A percentile compares a stretch with the other conserved stretches of the same genome.
These are phyloP conservation scores for Cyclargus thomasi DNA, from an alignment of 1,140 invertebrate genomes.

Conservation along the genomic window DNA sequence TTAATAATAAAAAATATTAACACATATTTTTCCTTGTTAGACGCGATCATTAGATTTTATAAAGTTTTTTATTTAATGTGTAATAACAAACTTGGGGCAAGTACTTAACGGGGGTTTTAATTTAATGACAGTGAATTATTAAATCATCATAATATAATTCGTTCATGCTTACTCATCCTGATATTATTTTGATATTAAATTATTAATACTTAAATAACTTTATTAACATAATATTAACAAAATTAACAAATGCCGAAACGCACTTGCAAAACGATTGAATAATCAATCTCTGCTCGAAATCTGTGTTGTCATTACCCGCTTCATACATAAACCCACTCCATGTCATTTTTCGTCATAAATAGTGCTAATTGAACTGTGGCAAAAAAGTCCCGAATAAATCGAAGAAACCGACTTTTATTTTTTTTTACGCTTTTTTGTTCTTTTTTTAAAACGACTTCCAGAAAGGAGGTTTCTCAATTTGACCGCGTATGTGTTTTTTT, in stretches of 20 bases:
- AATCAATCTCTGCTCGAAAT: constrained; percentile 58
- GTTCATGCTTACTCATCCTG: neutral
- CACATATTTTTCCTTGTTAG: no score
- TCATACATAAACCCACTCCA: constrained; percentile 62
- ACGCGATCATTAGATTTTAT: no score
- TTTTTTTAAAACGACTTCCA: no score
- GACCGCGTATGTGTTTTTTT: no score
- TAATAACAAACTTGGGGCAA: no score
- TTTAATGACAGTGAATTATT: constrained; percentile 4
- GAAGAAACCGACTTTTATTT: neutral
- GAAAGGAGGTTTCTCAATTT: no score
- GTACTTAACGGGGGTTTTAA: no score
- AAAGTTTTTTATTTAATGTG: no score
- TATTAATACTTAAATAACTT: neutral
- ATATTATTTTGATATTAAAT: neutral
- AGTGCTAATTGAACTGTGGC: neutral
- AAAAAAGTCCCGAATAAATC: constrained; percentile 3
- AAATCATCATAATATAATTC: neutral
- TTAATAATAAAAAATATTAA: neutral
- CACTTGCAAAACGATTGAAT: neutral
- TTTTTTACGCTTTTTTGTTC: neutral
- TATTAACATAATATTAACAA: neutral
- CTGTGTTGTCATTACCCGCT: constrained; percentile 26
- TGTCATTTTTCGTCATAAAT: constrained; percentile 2
- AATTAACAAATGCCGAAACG: neutral